These are phyloP conservation scores for Oceanites oceanicus DNA, from an alignment of 2,113 vertebrate species.

Conservation along the genomic window DNA sequence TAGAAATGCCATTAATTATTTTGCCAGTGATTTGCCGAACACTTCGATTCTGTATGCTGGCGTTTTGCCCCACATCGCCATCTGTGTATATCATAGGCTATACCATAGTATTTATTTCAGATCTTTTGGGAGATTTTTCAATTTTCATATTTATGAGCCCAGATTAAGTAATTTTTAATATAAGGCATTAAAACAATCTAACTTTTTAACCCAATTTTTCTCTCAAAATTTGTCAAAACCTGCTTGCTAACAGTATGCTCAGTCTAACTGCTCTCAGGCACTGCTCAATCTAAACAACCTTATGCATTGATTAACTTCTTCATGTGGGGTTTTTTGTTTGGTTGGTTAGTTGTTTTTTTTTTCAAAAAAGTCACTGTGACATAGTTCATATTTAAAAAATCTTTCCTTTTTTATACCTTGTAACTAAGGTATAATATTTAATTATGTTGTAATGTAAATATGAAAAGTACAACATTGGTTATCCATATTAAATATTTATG, in stretches of 20 bases:
- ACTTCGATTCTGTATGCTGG: background rate
- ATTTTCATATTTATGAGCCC: background rate
- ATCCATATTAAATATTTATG: background rate
- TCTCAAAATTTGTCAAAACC: background rate
- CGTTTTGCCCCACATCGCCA: background rate
- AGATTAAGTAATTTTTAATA: background rate
- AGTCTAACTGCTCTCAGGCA: background rate
- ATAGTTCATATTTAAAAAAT: background rate
- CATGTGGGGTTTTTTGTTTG: too few species aligned
- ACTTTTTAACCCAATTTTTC: background rate
- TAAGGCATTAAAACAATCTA: background rate
- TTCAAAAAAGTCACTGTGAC: background rate
- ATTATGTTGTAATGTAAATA: background rate
- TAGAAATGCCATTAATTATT: conserved; percentile 49
- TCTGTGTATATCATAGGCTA: background rate
- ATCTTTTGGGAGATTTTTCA: background rate
- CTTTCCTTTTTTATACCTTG: background rate
- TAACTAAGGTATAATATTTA: background rate
- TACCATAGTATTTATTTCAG: background rate
- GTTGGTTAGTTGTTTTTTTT: too few species aligned
- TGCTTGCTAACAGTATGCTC: background rate
- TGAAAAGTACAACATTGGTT: background rate
- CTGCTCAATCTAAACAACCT: background rate
- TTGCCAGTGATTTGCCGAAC: background rate
- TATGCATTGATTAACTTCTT: background rate